These are phyloP conservation scores for Pipa parva DNA, from an alignment of 2,113 vertebrate species.

Conservation along the genomic window DNA sequence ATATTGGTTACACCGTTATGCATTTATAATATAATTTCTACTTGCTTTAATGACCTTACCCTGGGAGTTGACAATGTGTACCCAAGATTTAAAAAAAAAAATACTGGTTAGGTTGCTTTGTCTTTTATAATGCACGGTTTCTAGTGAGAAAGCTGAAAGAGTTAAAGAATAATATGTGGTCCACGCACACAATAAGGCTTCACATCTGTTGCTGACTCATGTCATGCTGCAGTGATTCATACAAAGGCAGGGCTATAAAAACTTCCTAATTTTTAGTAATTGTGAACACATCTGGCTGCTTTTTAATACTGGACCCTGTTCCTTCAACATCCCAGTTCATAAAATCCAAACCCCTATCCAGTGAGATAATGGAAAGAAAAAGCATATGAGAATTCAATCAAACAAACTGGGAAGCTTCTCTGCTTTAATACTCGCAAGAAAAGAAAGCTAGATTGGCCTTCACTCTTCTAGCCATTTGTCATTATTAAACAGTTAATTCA, in stretches of 20 bases:
- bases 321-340: neutral
- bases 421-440: conserved; percentile 11
- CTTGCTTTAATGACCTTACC: too few species aligned
- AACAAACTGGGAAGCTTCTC: conserved; percentile 16
- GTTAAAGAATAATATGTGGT: conserved; percentile 25
- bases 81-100: too few species aligned
- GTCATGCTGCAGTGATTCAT: conserved; percentile 43
- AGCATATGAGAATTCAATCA: conserved; percentile 14
- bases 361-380: conserved; percentile 36
- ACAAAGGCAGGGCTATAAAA: conserved; percentile 42
- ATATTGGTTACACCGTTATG: too few species aligned
- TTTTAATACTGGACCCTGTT: conserved; percentile 1
- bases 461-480: too few species aligned
- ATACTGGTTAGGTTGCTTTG: too few species aligned
- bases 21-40: too few species aligned
- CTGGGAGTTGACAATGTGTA: too few species aligned
- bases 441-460: too few species aligned
- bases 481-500: too few species aligned
- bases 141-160: neutral
- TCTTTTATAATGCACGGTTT: too few species aligned
- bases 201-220: conserved; percentile 57
- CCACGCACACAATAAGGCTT: conserved; percentile 18
- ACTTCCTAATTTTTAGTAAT: conserved; percentile 33
- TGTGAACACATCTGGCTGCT: neutral
- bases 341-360: conserved; percentile 14